Base-by-base conservation (phyloP, 2,888 invertebrate species). In the Zhuqinia jingwanae region DNA sequence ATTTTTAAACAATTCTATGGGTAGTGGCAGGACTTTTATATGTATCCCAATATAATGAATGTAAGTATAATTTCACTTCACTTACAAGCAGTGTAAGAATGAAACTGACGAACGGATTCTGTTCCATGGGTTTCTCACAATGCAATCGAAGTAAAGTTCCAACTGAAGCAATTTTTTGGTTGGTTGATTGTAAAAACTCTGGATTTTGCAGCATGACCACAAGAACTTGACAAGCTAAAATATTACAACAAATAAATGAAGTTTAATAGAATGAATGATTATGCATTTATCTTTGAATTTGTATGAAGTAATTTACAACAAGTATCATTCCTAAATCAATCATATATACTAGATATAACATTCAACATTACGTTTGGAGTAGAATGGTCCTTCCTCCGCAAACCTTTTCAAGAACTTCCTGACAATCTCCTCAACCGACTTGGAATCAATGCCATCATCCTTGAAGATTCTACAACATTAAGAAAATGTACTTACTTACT, bases 91-190 rank as follows among this genome's bases (percentile, higher is more conserved):
- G 92, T 91, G 95, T 94, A 27, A 95, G 93, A 91, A 96, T 96
- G 45, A 95, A 95, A 88, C 94, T 93, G 6, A 95, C 94, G 92
- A 96, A 96, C 25, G 96, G 96, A 90, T 95, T 95, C 60, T 94
- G 93, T 58, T 94, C 93, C 47, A 96, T 93, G 0, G 94, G 93
- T 90, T 96, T 87, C 2, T 76, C 81, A 50, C 36, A 94, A 92
- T 96, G 96, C 91, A 96, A 93, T 91, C 96, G 96, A 92, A 95
- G 94, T 11, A 96, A 92, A 63, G 96, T 92, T 70, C 95, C 95
- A 27, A 96, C 93, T 30, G 95, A 95, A 45, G 95, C 94, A 88
- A 96, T 92, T 89, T 95, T 93, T 92, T 96, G 96, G 86, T 95
- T 94, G 63, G 94, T 93, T 88, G 94, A 94, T 1, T 95, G 94